These are phyloP conservation scores for Altica lythri DNA, from an alignment of 2,888 invertebrate species.

Conservation along the genomic window DNA sequence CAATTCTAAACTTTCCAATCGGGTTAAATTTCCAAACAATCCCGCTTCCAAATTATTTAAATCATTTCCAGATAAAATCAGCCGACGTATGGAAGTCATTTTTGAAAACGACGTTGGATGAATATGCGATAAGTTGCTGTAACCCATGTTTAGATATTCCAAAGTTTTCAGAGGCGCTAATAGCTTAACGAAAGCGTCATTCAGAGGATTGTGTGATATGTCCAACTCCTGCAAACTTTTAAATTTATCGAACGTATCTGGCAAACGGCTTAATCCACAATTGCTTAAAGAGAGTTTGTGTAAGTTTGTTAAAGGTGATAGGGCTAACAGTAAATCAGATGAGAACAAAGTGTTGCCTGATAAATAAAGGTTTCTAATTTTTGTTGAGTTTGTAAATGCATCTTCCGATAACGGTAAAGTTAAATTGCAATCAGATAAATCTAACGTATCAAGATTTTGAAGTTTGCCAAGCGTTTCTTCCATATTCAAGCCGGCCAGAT, in stretches of 20 bases:
- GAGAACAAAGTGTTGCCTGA: conserved; percentile 72
- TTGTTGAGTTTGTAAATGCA: conserved; percentile 70
- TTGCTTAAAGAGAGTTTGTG: conserved; percentile 70
- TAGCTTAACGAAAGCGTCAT: conserved; percentile 69
- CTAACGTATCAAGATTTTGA: conserved; percentile 67
- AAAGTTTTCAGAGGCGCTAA: conserved; percentile 68
- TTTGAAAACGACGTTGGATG: conserved; percentile 69
- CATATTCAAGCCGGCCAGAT: conserved; percentile 67
- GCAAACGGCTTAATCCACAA: conserved; percentile 67
- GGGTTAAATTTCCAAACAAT: conserved; percentile 69
- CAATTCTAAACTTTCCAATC: conserved; percentile 68
- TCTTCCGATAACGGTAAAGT: conserved; percentile 70
- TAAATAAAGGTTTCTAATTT: conserved; percentile 66
- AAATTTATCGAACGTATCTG: conserved; percentile 69
- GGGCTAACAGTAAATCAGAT: conserved; percentile 68
- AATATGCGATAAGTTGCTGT: conserved; percentile 69
- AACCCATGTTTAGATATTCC: conserved; percentile 74
- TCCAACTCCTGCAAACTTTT: conserved; percentile 70
- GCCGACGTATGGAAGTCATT: conserved; percentile 69
- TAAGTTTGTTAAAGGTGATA: conserved; percentile 68
- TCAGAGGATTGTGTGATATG: conserved; percentile 72
- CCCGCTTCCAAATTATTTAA: conserved; percentile 69
- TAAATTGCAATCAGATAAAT: conserved; percentile 71
- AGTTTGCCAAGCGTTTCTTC: conserved; percentile 68
- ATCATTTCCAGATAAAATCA: conserved; percentile 72